These are phyloP conservation scores for Thaumetopoea pityocampa DNA, from an alignment of 1,140 invertebrate species.

Conservation along the genomic window DNA sequence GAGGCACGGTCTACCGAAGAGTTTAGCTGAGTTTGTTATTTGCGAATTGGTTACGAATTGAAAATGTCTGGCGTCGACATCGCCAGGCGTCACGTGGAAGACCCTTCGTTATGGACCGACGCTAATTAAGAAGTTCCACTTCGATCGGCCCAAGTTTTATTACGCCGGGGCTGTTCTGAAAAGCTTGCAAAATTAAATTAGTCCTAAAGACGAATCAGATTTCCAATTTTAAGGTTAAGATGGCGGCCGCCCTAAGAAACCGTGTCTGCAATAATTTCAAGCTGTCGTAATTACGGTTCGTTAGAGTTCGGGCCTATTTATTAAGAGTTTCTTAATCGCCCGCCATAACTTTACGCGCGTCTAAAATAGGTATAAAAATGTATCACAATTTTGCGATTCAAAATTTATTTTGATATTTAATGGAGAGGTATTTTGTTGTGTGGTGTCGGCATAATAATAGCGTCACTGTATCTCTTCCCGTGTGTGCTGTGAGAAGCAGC, in stretches of 20 bases:
- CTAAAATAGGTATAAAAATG: too few relatives aligned
- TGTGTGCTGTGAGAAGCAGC: too few relatives aligned
- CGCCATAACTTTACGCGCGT: background rate
- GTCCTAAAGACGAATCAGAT: constrained; percentile 42
- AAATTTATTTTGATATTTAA: too few relatives aligned
- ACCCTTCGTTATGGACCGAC: constrained; percentile 32
- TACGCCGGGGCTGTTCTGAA: constrained; percentile 46
- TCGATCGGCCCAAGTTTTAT: constrained; percentile 50
- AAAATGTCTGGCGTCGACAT: constrained; percentile 29
- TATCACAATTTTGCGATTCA: too few relatives aligned
- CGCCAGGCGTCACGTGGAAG: constrained; percentile 30
- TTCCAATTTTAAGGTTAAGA: constrained; percentile 39
- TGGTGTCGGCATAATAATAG: too few relatives aligned
- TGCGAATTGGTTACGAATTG: constrained; percentile 24
- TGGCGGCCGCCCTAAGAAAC: constrained; percentile 21
- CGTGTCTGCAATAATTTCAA: constrained; percentile 4
- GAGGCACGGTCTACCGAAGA: too few relatives aligned
- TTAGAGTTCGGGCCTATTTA: constrained; percentile 5
- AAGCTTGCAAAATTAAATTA: constrained; percentile 48
- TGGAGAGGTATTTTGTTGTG: too few relatives aligned
- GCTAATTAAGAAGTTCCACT: constrained; percentile 59
- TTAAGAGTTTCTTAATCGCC: background rate
- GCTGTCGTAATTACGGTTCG: constrained; percentile 7
- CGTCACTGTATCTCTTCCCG: too few relatives aligned
- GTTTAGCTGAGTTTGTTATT: constrained; percentile 21